Base-by-base conservation (phyloP, 2,888 invertebrate species). In the Leptinotarsa haldemani region DNA sequence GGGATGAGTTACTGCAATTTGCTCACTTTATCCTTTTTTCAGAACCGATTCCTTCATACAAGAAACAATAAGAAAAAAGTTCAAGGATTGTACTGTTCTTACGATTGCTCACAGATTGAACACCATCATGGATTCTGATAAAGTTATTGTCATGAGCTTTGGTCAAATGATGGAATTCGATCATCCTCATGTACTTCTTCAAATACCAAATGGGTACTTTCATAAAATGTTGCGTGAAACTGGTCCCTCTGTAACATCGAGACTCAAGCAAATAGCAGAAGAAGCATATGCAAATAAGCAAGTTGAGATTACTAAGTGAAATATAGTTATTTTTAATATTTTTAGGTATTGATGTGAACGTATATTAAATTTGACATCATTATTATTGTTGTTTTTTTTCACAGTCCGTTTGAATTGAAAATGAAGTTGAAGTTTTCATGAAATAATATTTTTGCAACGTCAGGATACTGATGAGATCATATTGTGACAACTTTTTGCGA, bases 71-170 rank as follows among this genome's bases (percentile, higher is more conserved):
- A 90, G 95, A 69, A 89, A 89, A 56, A 93, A 94, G 82, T 97
- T 97, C 85, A 89, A 90, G n/a, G 88, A 93, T 20, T 97, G 95
- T 86, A 96, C 97, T 0, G 96, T 97, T 7, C 87, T 97, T 53
- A 97, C 97, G 0, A 95, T 97, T 48, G 97, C 97, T 4, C 97
- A 97, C 87, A 91, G 97, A 97, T 40, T 40, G 40, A 40, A 40
- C 40, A 40, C 40, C 40, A 40, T 40, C 0, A 40, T 40, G 40
- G 40, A 97, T 87, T 95, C 95, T 0, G 95, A 96, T 88, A 90
- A 93, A 74, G 93, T 97, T 25, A 89, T 97, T 84, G 96, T 97
- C 1, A 93, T 97, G 92, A 94, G 96, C 83, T 90, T 92, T 9
- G 97, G 97, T 0, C 87, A 88, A n/a, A 90, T 94, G 71, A 92